phyloP scores from a whole-genome alignment of 2,113 vertebrate species.

The Thalassarche chlororhynchos region DNA sequence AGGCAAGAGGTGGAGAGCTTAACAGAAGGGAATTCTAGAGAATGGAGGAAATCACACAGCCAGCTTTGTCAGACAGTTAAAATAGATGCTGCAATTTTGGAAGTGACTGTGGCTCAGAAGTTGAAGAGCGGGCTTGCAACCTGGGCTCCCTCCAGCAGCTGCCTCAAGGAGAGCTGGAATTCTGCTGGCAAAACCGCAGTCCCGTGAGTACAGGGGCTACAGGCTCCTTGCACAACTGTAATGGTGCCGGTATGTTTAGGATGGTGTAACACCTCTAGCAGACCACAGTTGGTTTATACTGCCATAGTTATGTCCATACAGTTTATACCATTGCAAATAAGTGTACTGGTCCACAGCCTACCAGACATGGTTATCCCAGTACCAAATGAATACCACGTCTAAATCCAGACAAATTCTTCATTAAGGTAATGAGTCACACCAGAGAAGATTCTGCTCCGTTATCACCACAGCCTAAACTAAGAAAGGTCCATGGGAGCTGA shows the following conservation, averaged over 20 bases:
- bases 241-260: rapidly evolving
- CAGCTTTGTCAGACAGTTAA: neutral
- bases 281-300: neutral
- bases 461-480: neutral
- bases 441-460: neutral
- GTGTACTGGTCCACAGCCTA: neutral
- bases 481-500: neutral
- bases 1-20: neutral
- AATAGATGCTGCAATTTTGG: neutral
- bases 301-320: neutral
- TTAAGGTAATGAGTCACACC: neutral
- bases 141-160: neutral
- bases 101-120: neutral
- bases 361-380: neutral
- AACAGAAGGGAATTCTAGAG: neutral
- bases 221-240: neutral
- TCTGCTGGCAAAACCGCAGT: neutral
- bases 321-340: neutral
- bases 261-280: neutral
- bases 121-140: neutral
- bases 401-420: neutral
- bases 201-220: neutral
- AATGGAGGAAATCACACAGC: neutral
- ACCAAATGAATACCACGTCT: neutral
- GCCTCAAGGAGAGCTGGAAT: neutral